Evolutionary conservation across 2,113 vertebrate species (phyloP), one percentile per base, ranked within the genome.

Genomic region (Camelus bactrianus): DNA sequence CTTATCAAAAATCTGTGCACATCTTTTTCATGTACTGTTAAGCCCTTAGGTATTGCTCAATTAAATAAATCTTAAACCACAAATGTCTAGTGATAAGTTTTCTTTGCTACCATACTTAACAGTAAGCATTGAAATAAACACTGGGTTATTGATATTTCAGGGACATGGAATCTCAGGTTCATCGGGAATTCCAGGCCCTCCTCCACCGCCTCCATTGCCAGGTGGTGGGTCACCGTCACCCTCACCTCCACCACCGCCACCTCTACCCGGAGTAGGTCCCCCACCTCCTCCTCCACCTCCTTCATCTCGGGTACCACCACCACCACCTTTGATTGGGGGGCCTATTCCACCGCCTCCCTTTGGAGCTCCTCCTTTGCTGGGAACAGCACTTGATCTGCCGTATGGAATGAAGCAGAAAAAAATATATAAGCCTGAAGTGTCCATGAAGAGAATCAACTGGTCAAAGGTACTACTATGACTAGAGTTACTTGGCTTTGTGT

Each of bases 361-460:
- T 0, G 98, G 98, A 76, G 98, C 89, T 97, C 75, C 50, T 42
- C 93, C 92, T 72, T 85, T 91, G 50, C 89, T 75, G 0, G 92
- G 93, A 92, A 19, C n/a, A 17, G 65, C 98, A 65, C 60, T 92
- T 0, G 67, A 96, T 52, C 97, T 99, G 94, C 99, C 99, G 70
- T 99, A 99, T 67, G 99, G 99, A 89, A 99, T 99, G 98, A 98
- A 99, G 95, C 98, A 99, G 77, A 99, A 99, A 98, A 99, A 99
- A 94, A 93, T 97, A 46, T 99, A 99, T 93, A 99, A 99, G n/a
- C 99, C 99, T 42, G 99, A 99, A 58, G 98, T 98, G 0, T 80
- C 99, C 7, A 99, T 99, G 99, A 99, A 99, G 98, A 99, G 99
- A 97, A 99, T 99, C 97, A 99, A 99, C 97, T 99, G 99, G 99